phyloP scores from a whole-genome alignment of 2,113 vertebrate genomes.

The Micronisus gabar region DNA sequence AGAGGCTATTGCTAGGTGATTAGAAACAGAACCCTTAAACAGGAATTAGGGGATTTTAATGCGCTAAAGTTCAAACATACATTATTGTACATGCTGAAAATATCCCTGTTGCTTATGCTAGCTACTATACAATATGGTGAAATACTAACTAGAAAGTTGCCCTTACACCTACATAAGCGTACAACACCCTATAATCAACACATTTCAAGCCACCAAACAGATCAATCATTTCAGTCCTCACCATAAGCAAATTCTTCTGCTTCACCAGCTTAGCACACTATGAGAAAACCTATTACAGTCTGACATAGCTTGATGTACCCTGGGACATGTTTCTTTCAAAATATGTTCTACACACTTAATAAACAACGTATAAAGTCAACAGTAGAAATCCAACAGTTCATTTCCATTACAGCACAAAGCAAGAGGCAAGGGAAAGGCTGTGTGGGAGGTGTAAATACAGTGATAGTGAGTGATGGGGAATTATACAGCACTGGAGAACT shows the following conservation, averaged over 20 bases:
- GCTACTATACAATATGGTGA: not conserved
- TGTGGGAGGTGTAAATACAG: conserved; percentile 30
- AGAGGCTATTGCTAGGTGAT: not conserved
- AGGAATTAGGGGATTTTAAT: not conserved
- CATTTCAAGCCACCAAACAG: not conserved
- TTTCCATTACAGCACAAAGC: conserved; percentile 28
- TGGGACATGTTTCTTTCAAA: conserved; percentile 14
- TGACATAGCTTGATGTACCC: not conserved
- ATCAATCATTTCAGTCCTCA: not conserved
- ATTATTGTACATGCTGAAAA: not conserved
- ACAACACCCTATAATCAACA: not conserved
- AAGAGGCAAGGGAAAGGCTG: not conserved
- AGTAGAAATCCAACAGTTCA: not conserved
- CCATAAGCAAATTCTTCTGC: not conserved
- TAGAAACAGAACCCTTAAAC: conserved; percentile 2
- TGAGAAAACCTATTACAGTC: not conserved
- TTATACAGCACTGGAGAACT: not conserved
- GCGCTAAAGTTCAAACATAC: not conserved
- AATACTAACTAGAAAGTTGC: not conserved
- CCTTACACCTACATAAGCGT: not conserved
- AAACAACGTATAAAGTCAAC: not conserved
- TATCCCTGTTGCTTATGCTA: not conserved
- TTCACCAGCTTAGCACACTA: not conserved
- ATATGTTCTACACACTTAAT: not conserved
- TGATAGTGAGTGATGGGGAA: not conserved